phyloP scores from a whole-genome alignment of 2,797 vertebrate species.

The Micrastur ruficollis region DNA sequence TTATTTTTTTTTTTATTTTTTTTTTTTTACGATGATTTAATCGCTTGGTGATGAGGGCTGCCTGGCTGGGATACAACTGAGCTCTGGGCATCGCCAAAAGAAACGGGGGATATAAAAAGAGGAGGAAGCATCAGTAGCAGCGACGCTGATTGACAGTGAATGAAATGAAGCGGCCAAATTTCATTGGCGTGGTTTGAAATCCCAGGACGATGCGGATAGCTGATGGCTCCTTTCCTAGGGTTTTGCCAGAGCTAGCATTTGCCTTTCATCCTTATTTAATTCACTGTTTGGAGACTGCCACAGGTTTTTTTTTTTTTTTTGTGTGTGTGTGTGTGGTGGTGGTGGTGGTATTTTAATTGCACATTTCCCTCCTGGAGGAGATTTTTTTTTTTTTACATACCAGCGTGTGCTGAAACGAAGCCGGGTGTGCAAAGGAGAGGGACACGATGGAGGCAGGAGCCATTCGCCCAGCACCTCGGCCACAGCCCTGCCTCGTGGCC shows the following conservation, averaged over 20 bases:
- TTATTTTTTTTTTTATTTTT: neutral
- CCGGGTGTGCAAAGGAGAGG: neutral
- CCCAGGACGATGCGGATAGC: neutral
- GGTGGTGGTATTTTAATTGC: neutral
- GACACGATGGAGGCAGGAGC: neutral
- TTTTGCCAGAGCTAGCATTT: neutral
- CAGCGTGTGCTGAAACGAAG: neutral
- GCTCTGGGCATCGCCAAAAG: slow-evolving; percentile 49
- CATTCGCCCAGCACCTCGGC: neutral
- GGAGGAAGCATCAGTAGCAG: slow-evolving; percentile 13
- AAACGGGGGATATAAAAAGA: slow-evolving; percentile 3
- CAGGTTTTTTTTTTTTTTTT: neutral
- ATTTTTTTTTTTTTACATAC: neutral
- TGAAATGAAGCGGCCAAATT: slow-evolving; percentile 53
- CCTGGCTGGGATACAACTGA: slow-evolving; percentile 58
- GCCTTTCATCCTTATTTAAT: slow-evolving; percentile 25
- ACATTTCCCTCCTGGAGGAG: neutral
- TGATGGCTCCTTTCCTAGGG: slow-evolving; percentile 46
- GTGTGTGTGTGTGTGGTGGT: neutral
- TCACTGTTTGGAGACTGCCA: neutral
- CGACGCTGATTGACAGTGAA: slow-evolving; percentile 52
- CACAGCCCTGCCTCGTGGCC: neutral
- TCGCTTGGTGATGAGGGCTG: slow-evolving; percentile 39
- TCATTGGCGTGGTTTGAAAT: slow-evolving; percentile 23
- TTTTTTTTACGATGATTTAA: neutral